A percentile compares a stretch with the other conserved stretches of the same genome.
These are phyloP conservation scores for Egretta garzetta DNA, from an alignment of 2,113 vertebrate species.

Conservation along the genomic window DNA sequence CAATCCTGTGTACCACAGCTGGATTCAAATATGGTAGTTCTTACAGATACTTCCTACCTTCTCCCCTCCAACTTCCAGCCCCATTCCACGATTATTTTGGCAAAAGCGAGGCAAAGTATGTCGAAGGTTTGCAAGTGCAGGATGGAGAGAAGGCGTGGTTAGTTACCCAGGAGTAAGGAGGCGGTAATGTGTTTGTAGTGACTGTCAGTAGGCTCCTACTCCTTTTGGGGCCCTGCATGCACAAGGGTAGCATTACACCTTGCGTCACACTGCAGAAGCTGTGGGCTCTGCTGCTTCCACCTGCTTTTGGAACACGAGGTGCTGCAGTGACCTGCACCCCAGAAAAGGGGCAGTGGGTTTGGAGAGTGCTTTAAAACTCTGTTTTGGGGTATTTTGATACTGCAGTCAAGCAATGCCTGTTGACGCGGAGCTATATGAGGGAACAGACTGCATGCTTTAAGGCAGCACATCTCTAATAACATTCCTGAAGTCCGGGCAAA, in stretches of 20 bases:
- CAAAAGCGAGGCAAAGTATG: background rate
- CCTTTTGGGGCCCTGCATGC: background rate
- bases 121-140: accelerated
- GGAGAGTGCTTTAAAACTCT: background rate
- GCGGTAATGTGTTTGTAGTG: background rate
- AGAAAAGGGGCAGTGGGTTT: background rate
- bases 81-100: background rate
- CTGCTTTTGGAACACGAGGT: background rate
- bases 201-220: background rate
- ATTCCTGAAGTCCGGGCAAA: background rate
- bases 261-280: background rate
- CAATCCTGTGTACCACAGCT: background rate
- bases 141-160: background rate
- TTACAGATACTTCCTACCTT: background rate
- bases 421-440: background rate
- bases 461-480: accelerated
- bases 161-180: background rate
- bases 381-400: background rate
- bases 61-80: background rate
- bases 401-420: background rate
- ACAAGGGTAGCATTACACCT: background rate
- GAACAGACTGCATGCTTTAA: background rate
- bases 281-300: background rate
- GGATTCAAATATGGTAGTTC: background rate
- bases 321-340: background rate